Conservation (phyloP, 2,113 vertebrate species). For the Trinectes maculatus region DNA sequence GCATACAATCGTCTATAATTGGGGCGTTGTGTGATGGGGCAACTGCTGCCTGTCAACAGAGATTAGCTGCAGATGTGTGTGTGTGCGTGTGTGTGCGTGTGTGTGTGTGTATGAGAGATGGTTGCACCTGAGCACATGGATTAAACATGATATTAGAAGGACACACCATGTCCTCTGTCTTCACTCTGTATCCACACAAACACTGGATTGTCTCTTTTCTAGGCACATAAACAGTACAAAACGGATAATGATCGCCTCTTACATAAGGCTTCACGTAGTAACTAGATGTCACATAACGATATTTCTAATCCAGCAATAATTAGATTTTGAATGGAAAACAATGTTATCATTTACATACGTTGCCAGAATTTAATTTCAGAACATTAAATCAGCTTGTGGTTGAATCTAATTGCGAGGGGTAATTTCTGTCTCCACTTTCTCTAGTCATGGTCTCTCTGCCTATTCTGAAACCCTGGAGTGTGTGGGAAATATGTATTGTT, state of each 20-base stretch:
- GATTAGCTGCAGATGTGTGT: slow-evolving; percentile 45
- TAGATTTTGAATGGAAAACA: not conserved
- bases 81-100: slow-evolving; percentile 15
- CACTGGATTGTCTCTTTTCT: not conserved
- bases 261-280: not conserved
- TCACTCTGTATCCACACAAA: not conserved
- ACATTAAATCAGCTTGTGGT: not conserved
- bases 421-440: not conserved
- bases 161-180: not conserved
- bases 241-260: not conserved
- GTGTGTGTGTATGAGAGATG: slow-evolving; percentile 20
- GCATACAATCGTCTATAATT: slow-evolving; percentile 50
- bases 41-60: slow-evolving; percentile 57
- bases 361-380: not conserved
- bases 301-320: not conserved
- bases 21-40: slow-evolving; percentile 35
- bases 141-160: slow-evolving; percentile 29
- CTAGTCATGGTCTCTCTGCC: not conserved
- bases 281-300: not conserved
- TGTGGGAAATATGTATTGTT: slow-evolving; percentile 3
- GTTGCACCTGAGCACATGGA: slow-evolving; percentile 60
- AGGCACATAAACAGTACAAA: not conserved
- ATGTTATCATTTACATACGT: not conserved
- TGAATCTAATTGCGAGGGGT: not conserved
- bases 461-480: not conserved